Percentiles rank a stretch among this genome's conserved stretches.
Evolutionary conservation across 2,797 vertebrate genomes (phyloP).

Genomic region (Pipistrellus pygmaeus): DNA sequence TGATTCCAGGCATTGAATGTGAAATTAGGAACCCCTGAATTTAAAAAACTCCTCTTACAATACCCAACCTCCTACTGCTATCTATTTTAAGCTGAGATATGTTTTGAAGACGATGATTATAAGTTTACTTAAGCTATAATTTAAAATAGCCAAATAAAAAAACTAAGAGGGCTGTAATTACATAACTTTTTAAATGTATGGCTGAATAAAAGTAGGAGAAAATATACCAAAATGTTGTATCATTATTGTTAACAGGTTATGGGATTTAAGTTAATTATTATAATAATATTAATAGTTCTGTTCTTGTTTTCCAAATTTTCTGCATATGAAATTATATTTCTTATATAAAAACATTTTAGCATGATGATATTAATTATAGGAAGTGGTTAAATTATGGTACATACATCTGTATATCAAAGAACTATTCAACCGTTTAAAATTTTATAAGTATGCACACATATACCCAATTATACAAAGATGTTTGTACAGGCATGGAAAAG

Average conservation of each 20-base stretch:
- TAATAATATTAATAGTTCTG: background rate
- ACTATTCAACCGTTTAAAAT: background rate
- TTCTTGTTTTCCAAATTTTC: background rate
- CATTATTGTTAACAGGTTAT: conserved; percentile 19
- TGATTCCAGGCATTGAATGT: background rate
- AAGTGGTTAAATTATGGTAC: background rate
- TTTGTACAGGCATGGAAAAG: background rate
- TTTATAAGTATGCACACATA: background rate
- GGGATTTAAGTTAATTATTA: background rate
- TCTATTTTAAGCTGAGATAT: conserved; percentile 25
- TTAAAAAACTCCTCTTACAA: background rate
- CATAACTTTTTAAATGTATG: background rate
- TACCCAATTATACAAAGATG: background rate
- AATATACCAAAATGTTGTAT: conserved; percentile 10
- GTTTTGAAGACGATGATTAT: background rate
- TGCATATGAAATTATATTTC: conserved; percentile 44
- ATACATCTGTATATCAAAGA: background rate
- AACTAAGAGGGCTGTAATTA: background rate
- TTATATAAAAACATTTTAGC: conserved; percentile 15
- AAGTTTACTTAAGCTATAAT: conserved; percentile 2
- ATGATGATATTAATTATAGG: background rate
- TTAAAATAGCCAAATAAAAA: background rate
- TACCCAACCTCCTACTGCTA: background rate
- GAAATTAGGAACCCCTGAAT: background rate
- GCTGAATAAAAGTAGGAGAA: conserved; percentile 12